Evolutionary conservation across 2,113 vertebrate species (phyloP).

Genomic region (Siphamia tubifer): DNA sequence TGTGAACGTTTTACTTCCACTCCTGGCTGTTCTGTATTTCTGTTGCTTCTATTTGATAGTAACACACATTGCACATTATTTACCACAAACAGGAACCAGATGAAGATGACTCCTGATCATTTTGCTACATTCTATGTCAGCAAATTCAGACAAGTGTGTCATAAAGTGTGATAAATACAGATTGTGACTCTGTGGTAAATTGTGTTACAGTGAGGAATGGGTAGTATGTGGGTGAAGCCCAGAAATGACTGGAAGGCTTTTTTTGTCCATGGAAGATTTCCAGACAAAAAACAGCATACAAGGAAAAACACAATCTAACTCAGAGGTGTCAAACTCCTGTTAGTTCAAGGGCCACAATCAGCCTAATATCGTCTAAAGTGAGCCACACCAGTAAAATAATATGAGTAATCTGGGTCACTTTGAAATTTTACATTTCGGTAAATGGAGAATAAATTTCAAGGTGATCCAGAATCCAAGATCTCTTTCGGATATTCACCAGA

Average conservation of each 20-base stretch:
- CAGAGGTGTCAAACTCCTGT: too few species aligned
- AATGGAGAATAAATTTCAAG: too few species aligned
- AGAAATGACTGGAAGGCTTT: too few species aligned
- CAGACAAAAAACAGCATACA: background rate
- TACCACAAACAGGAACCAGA: too few species aligned
- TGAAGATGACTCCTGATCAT: background rate
- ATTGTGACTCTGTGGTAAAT: background rate
- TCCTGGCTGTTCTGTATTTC: background rate
- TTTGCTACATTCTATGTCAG: background rate
- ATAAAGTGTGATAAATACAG: slow-evolving; percentile 19
- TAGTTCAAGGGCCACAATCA: too few species aligned
- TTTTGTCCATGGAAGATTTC: background rate
- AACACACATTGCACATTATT: too few species aligned
- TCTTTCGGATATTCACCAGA: too few species aligned
- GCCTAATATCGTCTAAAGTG: too few species aligned
- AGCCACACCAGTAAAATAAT: too few species aligned
- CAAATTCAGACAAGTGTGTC: slow-evolving; percentile 2
- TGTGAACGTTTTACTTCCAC: background rate
- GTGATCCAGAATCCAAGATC: too few species aligned
- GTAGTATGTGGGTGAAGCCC: background rate
- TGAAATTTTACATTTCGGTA: too few species aligned
- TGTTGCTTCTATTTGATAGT: background rate
- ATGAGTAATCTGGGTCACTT: too few species aligned
- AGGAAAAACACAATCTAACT: background rate
- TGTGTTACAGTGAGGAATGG: slow-evolving; percentile 7